These are phyloP conservation scores for Pammene aurita DNA, from an alignment of 2,888 invertebrate species.

Conservation along the genomic window DNA sequence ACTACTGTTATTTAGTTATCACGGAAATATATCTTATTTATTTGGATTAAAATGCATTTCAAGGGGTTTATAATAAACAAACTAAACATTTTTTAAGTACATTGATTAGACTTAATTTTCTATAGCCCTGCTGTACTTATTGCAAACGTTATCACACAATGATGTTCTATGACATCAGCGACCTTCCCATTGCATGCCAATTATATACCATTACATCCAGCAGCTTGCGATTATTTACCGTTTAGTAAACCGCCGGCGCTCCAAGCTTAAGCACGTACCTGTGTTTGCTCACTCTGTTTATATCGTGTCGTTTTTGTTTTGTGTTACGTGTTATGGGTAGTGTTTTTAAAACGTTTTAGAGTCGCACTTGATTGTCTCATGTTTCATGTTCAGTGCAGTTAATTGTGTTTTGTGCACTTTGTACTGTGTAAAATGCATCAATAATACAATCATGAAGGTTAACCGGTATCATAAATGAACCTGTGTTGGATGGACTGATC, in stretches of 20 bases:
- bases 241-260: constrained; percentile 29
- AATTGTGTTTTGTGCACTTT: constrained; percentile 10
- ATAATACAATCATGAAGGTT: constrained; percentile 26
- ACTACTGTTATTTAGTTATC: too few species aligned
- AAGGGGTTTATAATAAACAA: too few species aligned
- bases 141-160: constrained; percentile 9
- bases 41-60: too few species aligned
- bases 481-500: constrained; percentile 21
- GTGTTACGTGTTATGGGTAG: constrained; percentile 55
- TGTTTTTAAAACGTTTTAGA: constrained; percentile 24
- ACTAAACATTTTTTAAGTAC: too few species aligned
- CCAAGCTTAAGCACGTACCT: constrained; percentile 34
- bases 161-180: constrained; percentile 34
- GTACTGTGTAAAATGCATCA: neutral
- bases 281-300: constrained; percentile 12
- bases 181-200: constrained; percentile 34
- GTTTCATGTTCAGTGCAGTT: neutral
- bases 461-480: constrained; percentile 19
- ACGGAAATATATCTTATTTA: too few species aligned
- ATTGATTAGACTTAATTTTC: too few species aligned
- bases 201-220: constrained; percentile 31
- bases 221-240: constrained; percentile 30
- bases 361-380: constrained; percentile 13
- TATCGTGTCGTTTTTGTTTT: constrained; percentile 42
- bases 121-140: neutral